Percentiles rank a stretch among this genome's conserved stretches.
Evolutionary conservation across 2,888 invertebrate genomes (phyloP).

Genomic region (Chloroclystis v-ata): DNA sequence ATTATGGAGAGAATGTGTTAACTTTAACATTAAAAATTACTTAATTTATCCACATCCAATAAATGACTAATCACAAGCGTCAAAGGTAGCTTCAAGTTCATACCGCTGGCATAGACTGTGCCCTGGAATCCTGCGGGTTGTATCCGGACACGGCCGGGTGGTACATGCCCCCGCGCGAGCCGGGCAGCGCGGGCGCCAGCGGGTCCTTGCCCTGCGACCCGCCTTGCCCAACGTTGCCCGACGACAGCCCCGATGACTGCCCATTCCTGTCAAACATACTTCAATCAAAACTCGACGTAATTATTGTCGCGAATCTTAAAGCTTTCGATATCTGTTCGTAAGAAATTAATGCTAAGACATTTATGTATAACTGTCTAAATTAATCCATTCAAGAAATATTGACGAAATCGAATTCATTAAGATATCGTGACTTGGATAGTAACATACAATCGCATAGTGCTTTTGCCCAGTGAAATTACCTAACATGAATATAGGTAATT

Average conservation of each 20-base stretch:
- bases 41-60: too few relatives aligned
- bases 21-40: too few relatives aligned
- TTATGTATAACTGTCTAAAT: too few relatives aligned
- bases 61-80: too few relatives aligned
- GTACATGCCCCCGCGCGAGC: slow-evolving; percentile 57
- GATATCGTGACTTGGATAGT: too few relatives aligned
- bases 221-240: slow-evolving; percentile 54
- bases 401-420: too few relatives aligned
- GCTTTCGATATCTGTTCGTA: background rate
- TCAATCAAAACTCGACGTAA: slow-evolving; percentile 14
- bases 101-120: slow-evolving; percentile 64
- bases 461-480: background rate
- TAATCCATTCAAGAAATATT: too few relatives aligned
- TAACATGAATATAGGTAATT: background rate
- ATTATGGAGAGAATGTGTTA: too few relatives aligned
- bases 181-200: slow-evolving; percentile 59
- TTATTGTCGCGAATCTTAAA: background rate
- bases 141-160: slow-evolving; percentile 68
- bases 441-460: too few relatives aligned
- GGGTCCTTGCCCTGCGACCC: slow-evolving; percentile 71
- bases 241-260: slow-evolving; percentile 47
- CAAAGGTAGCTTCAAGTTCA: slow-evolving; percentile 2
- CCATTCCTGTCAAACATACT: slow-evolving; percentile 56
- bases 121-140: slow-evolving; percentile 63
- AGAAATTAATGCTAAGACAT: too few relatives aligned